Conservation (phyloP, 2,888 invertebrate genomes). For the Ennomos quercinarius region DNA sequence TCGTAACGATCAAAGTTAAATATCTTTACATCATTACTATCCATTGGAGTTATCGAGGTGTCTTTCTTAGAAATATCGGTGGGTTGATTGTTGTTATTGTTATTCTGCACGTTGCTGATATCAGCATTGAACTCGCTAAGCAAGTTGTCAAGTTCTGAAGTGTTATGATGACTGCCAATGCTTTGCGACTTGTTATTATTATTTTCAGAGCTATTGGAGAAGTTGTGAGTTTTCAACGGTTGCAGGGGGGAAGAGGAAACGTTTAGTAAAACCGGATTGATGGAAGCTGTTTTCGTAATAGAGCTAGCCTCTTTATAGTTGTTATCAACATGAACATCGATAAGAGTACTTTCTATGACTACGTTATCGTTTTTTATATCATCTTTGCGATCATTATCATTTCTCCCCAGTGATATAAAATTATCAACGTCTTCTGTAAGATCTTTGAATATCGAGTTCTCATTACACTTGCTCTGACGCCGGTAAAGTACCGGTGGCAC, state of each 20-base stretch:
- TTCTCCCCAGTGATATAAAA: conserved; percentile 69
- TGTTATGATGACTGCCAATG: conserved; percentile 66
- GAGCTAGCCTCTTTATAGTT: conserved; percentile 68
- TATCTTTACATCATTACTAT: conserved; percentile 76
- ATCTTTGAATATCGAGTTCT: conserved; percentile 77
- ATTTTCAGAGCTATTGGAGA: conserved; percentile 73
- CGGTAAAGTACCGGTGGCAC: conserved; percentile 91
- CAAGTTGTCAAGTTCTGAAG: conserved; percentile 70
- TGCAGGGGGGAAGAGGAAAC: conserved; percentile 80
- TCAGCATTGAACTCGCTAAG: conserved; percentile 70
- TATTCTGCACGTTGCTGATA: conserved; percentile 58
- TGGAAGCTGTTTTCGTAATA: conserved; percentile 60
- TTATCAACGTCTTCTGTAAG: conserved; percentile 73
- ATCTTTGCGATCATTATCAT: conserved; percentile 59
- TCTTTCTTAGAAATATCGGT: conserved; percentile 49
- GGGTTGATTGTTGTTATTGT: conserved; percentile 54
- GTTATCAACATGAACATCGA: conserved; percentile 78
- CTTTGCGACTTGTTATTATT: conserved; percentile 74
- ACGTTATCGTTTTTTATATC: conserved; percentile 68
- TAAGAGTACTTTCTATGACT: conserved; percentile 76
- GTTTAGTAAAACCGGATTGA: conserved; percentile 76
- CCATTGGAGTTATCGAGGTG: conserved; percentile 55
- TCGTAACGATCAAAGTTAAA: conserved; percentile 84
- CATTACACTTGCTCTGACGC: conserved; percentile 82
- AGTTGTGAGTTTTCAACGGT: conserved; percentile 79